Evolutionary conservation across 2,888 invertebrate genomes (phyloP).

Genomic region (Noctua pronuba): DNA sequence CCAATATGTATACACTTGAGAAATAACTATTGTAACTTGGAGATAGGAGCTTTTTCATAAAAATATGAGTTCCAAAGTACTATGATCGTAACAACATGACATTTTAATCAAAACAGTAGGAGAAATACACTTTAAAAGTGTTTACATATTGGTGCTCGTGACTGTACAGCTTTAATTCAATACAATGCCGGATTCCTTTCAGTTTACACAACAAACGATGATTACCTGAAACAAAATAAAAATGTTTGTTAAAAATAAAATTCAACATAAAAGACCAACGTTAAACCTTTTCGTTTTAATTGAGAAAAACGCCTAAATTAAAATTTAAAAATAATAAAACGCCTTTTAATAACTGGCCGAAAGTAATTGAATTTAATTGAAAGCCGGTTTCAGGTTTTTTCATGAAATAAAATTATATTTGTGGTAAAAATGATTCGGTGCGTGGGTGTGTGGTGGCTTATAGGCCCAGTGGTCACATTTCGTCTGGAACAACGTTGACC

Average conservation of each 20-base stretch:
- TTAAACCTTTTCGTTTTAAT: slow-evolving; percentile 40
- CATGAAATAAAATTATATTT: slow-evolving; percentile 36
- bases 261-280: slow-evolving; percentile 7
- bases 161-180: background rate
- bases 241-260: slow-evolving; percentile 13
- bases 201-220: slow-evolving; percentile 9
- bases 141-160: no score
- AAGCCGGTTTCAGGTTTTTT: slow-evolving; percentile 17
- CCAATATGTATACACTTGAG: no score
- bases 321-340: slow-evolving; percentile 37
- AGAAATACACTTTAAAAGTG: no score
- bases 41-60: no score
- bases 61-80: no score
- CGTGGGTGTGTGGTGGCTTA: slow-evolving; percentile 22
- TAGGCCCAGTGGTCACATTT: slow-evolving; percentile 6
- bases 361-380: slow-evolving; percentile 27
- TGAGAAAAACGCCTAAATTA: slow-evolving; percentile 19
- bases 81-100: no score
- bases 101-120: no score
- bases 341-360: slow-evolving; percentile 35
- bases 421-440: slow-evolving; percentile 17
- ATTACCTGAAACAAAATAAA: slow-evolving; percentile 63
- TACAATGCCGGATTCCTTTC: no score
- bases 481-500: slow-evolving; percentile 12
- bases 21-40: no score